Conservation (phyloP, 2,888 invertebrate species). For the Villa cingulata region DNA sequence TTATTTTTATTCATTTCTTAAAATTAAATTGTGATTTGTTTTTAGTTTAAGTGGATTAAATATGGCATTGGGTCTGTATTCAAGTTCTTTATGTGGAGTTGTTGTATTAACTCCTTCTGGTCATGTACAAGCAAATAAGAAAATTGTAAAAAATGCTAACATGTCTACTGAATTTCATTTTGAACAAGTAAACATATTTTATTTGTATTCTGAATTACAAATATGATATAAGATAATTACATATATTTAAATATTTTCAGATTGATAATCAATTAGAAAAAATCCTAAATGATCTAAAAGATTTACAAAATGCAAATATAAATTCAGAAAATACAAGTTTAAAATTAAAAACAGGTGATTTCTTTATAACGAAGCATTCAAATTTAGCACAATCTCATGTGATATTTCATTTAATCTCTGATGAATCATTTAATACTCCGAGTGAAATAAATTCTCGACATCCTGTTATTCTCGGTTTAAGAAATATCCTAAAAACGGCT, state of each 20-base stretch:
- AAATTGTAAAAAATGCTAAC: conserved; percentile 34
- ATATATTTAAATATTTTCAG: conserved; percentile 22
- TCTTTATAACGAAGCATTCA: conserved; percentile 77
- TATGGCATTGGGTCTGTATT: conserved; percentile 87
- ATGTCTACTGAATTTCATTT: conserved; percentile 92
- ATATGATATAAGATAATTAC: too few species aligned
- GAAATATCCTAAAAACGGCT: conserved; percentile 91
- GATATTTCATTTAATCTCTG: conserved; percentile 88
- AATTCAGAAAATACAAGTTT: conserved; percentile 31
- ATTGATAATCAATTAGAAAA: conserved; percentile 73
- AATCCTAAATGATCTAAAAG: conserved; percentile 44
- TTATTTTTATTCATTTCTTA: not conserved
- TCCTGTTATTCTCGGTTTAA: conserved; percentile 83
- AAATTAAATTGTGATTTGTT: not conserved
- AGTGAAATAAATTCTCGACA: conserved; percentile 92
- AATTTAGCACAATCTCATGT: conserved; percentile 90
- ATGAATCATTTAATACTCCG: conserved; percentile 51
- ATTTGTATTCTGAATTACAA: too few species aligned
- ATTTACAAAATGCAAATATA: conserved; percentile 29
- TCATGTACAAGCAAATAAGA: conserved; percentile 30
- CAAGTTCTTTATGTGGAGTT: conserved; percentile 74
- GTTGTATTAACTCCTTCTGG: conserved; percentile 55
- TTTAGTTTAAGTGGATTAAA: conserved; percentile 48
- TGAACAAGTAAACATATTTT: conserved; percentile 26
- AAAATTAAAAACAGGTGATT: conserved; percentile 67